Base-by-base conservation (phyloP, 2,113 vertebrate genomes). In the Nothobranchius furzeri region DNA sequence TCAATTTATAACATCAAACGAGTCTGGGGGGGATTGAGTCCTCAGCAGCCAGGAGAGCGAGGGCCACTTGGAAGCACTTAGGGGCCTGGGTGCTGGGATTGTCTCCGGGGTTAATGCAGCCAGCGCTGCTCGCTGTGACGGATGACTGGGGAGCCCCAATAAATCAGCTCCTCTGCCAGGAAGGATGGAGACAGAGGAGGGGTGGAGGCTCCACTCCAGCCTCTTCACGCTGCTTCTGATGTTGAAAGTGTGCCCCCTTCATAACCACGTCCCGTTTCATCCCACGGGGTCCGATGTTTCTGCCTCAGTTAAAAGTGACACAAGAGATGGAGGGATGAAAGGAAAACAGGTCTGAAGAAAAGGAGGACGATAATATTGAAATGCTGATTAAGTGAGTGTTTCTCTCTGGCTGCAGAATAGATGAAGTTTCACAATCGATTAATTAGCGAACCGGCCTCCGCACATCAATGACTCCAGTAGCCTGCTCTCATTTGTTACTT, bases 381-480 rank as follows among this genome's bases (percentile, higher is more conserved):
- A 82, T 78, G 56, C 82, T 91, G 85, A 90, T 90, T 88, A 88
- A 92, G 87, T 86, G 86, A 88, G 81, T 85, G 85, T 87, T 88
- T 79, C 75, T 89, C 76, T 88, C 79, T 85, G 82, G 74, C 81
- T 87, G 78, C 82, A 87, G 83, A 90, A 91, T 85, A 90, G 90
- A 92, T 92, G 86, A 91, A 87, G 89, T 91, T 91, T 90, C 87
- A 81, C 82, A 88, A 93, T 93, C 89, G 90, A 91, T 92, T 91
- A 89, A 91, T 92, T 91, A 89, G 87, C 79, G 49, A 66, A 84
- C 83, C 81, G 85, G 85, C 85, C 86, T 86, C 79, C 78, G 78
- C 88, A 86, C 74, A 72, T 90, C 90, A 89, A 80, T 90, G 87
- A 62, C 81, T 91, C 89, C 91, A 91, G 90, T 91, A 87, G 87